A percentile compares a stretch with the other conserved stretches of the same genome.
Conservation (phyloP, 1,140 invertebrate genomes). For the Drosophila pandora region DNA sequence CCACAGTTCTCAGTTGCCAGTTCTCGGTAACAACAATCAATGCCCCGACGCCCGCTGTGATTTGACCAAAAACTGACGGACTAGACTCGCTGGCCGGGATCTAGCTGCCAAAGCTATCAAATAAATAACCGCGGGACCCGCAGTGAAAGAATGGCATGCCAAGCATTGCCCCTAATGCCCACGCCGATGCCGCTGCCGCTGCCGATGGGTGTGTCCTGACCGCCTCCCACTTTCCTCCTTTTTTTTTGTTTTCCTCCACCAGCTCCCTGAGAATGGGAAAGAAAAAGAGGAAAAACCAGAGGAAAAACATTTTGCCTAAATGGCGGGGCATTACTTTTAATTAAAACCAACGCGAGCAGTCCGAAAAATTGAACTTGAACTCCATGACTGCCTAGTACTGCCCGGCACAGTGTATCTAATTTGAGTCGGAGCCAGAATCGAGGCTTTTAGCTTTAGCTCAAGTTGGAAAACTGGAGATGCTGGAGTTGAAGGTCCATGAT, state of each 20-base stretch:
- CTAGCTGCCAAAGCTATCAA: constrained; percentile 74
- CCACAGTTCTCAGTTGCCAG: constrained; percentile 38
- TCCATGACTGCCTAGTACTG: constrained; percentile 34
- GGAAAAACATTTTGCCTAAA: constrained; percentile 71
- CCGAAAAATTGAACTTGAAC: constrained; percentile 79
- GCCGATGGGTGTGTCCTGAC: constrained; percentile 54
- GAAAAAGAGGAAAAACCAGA: constrained; percentile 8
- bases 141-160: constrained; percentile 67
- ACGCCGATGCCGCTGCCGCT: constrained; percentile 6
- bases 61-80: constrained; percentile 79
- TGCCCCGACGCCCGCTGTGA: constrained; percentile 73
- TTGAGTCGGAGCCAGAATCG: constrained; percentile 9
- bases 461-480: constrained; percentile 7
- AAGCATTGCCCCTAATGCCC: constrained; percentile 54
- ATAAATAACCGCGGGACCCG: constrained; percentile 78
- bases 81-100: constrained; percentile 29
- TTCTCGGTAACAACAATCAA: constrained; percentile 64
- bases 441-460: not conserved
- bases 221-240: constrained; percentile 27
- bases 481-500: constrained; percentile 48
- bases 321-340: constrained; percentile 76
- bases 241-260: not conserved
- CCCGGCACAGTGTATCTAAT: constrained; percentile 37
- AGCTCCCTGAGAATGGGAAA: constrained; percentile 12
- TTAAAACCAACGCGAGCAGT: constrained; percentile 71